phyloP scores from a whole-genome alignment of 37 sponge, comb jelly and placozoan genomes.

The Ianthella basta region DNA sequence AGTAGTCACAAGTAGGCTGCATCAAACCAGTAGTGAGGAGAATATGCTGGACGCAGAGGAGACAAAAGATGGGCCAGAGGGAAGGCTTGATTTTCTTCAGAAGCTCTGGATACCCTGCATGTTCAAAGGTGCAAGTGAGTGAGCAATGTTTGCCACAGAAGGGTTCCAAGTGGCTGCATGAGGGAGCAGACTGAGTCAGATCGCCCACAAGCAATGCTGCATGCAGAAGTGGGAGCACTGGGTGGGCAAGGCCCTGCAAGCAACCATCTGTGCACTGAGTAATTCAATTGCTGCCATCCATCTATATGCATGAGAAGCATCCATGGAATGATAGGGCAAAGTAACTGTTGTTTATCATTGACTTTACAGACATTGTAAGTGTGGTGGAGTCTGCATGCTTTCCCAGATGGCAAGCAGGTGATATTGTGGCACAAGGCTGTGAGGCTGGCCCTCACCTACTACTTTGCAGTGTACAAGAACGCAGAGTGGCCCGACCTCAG shows the following conservation, averaged over 20 bases:
- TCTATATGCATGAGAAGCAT: slow-evolving; percentile 13
- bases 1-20: background rate
- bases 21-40: background rate
- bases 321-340: slow-evolving; percentile 23
- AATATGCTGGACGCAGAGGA: slow-evolving; percentile 26
- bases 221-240: background rate
- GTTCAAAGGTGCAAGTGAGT: background rate
- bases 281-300: slow-evolving; percentile 21
- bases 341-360: slow-evolving; percentile 12
- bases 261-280: background rate
- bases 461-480: background rate
- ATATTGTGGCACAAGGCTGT: background rate
- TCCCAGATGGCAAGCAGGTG: too few relatives aligned
- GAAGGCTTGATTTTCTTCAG: slow-evolving; percentile 2
- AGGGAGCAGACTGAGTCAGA: background rate
- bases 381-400: background rate
- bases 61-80: slow-evolving; percentile 1
- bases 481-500: background rate
- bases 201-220: slow-evolving; percentile 13
- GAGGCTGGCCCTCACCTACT: background rate
- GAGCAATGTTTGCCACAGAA: background rate
- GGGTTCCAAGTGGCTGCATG: slow-evolving; percentile 9
- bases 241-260: background rate
- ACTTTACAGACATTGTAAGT: background rate
- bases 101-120: background rate